A percentile compares a stretch with the other conserved stretches of the same genome.
phyloP scores from a whole-genome alignment of 1,140 invertebrate species.

The Papilio polyxenes region DNA sequence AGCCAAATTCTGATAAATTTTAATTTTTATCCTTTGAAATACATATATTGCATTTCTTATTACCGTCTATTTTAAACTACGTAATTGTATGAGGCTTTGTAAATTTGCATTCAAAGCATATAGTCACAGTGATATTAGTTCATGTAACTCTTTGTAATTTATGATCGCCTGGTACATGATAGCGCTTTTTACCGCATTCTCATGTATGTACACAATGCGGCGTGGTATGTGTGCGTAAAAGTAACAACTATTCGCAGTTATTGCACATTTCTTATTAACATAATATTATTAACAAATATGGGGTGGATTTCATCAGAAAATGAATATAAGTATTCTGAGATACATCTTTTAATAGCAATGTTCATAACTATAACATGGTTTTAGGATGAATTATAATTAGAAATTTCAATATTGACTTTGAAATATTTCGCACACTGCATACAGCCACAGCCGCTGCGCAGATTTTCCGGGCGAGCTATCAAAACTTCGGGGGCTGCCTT shows the following conservation, averaged over 20 bases:
- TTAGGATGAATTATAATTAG: no score
- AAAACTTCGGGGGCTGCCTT: slow-evolving; percentile 62
- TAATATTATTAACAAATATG: not conserved
- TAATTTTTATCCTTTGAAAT: not conserved
- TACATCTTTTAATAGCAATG: not conserved
- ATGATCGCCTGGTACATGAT: slow-evolving; percentile 45
- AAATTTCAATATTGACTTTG: no score
- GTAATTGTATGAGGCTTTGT: not conserved
- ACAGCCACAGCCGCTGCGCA: slow-evolving; percentile 57
- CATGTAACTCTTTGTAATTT: slow-evolving; percentile 18
- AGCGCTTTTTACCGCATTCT: slow-evolving; percentile 13
- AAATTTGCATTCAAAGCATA: not conserved
- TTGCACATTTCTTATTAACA: no score
- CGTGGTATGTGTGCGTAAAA: not conserved
- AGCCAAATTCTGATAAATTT: not conserved
- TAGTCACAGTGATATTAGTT: not conserved
- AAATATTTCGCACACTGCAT: slow-evolving; percentile 27
- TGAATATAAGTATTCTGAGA: not conserved
- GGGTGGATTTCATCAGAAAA: not conserved
- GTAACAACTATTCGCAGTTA: not conserved
- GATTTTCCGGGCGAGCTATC: slow-evolving; percentile 69
- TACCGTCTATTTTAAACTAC: not conserved
- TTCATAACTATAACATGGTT: no score
- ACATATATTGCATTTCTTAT: not conserved
- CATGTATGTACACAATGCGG: not conserved